Base-by-base conservation (phyloP, 2,797 vertebrate genomes). In the Ctenopoma multispine region DNA sequence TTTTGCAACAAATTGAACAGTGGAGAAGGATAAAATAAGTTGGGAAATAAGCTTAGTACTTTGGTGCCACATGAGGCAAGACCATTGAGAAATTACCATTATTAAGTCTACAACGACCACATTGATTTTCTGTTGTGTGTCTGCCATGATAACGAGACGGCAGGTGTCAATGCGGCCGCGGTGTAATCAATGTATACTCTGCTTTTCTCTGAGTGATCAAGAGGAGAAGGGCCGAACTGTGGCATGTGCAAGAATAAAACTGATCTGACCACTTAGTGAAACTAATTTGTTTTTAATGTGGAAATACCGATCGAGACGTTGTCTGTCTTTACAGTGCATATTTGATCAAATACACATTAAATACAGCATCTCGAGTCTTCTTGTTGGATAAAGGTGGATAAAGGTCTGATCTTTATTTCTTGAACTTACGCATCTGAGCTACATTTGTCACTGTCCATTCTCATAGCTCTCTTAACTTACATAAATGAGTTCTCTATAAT, bases 61-160 rank as follows among this genome's bases (percentile, higher is more conserved):
- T 68, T 62, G 46, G 55, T 7, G 5, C n/a, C 5, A 13, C 63
- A 49, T 59, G 59, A 85, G 59, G 64, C 27, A 57, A 68, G 23
- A n/a, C 65, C 5, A 23, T 41, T 21, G 77, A 84, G 74, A 87
- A 81, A 82, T 81, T 69, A 82, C 70, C 66, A 87, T 87, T 82
- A 89, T 89, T 85, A 87, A 86, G 78, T 86, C 81, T 72, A 87
- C 79, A 84, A 90, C 54, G 46, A 86, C 68, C 69, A 56, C 50
- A 91, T 91, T 63, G 89, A 91, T 90, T 91, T 84, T 69, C 68
- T 79, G 53, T 68, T 63, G 72, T 59, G 69, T 46, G 80, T 76
- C 71, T 77, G 73, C 75, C 73, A 77, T 85, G 62, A 66, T 81
- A 82, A 89, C 83, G 82, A 85, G 81, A 74, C 7, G 20, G 79